Conservation (phyloP, 1,140 invertebrate species). For the Brachionus rotundiformis region DNA sequence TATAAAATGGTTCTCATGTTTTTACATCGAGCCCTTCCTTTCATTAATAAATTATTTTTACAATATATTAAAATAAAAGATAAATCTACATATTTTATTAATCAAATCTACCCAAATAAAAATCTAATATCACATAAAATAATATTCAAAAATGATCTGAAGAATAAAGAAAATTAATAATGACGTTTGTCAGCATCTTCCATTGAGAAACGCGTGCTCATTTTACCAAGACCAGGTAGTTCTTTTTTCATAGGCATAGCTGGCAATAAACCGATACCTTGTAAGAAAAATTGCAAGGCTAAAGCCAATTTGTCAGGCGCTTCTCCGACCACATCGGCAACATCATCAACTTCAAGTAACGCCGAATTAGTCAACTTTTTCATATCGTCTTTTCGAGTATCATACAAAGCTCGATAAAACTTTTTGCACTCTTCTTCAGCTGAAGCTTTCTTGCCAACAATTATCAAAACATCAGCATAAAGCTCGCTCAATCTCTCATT, state of each 20-base stretch:
- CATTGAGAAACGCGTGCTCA: conserved; percentile 21
- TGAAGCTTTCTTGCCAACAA: conserved; percentile 49
- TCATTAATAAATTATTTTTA: too few relatives aligned
- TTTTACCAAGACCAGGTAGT: background rate
- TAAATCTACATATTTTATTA: background rate
- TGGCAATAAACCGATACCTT: conserved; percentile 44
- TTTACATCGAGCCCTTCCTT: too few relatives aligned
- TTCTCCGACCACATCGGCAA: conserved; percentile 41
- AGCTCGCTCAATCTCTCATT: background rate
- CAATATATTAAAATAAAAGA: too few relatives aligned
- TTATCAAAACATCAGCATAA: conserved; percentile 23
- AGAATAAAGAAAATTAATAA: background rate
- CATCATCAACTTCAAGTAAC: conserved; percentile 46
- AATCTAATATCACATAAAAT: background rate
- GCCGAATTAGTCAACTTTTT: conserved; percentile 47
- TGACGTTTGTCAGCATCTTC: background rate
- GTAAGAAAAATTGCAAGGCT: conserved; percentile 51
- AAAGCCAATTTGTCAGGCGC: conserved; percentile 23
- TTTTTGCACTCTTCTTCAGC: background rate
- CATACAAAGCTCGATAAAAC: conserved; percentile 35
- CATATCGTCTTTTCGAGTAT: background rate
- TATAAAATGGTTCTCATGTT: too few relatives aligned
- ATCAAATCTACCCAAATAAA: too few relatives aligned
- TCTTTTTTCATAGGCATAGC: conserved; percentile 50
- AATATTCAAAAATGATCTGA: background rate